Percentiles rank a stretch among this genome's conserved stretches.
phyloP scores from a whole-genome alignment of 2,113 vertebrate genomes.

The Zapus hudsonius region DNA sequence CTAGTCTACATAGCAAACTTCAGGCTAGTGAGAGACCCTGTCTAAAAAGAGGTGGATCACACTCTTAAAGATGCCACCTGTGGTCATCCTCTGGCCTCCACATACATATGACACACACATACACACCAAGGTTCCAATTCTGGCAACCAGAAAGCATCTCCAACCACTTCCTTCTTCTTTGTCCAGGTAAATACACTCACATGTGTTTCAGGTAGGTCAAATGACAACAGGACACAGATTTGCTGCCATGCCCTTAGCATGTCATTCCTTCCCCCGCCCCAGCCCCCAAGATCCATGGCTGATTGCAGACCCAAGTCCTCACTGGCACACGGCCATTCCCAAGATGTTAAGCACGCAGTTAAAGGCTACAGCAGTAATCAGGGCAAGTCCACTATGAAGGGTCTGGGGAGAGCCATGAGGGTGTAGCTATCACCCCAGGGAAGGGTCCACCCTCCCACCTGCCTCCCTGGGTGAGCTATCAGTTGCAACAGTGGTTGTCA shows the following conservation, averaged over 20 bases:
- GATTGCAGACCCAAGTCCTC: not conserved
- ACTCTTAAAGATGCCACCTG: not conserved
- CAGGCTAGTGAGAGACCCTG: not conserved
- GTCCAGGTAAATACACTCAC: not conserved
- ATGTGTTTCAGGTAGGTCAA: not conserved
- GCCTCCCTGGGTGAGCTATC: not conserved
- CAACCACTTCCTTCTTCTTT: not conserved
- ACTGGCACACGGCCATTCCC: not conserved
- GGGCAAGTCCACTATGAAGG: not conserved
- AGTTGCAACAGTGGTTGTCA: constrained; percentile 11
- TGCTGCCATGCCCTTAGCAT: not conserved
- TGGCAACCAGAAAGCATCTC: not conserved
- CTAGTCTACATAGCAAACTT: no score
- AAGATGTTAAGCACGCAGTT: not conserved
- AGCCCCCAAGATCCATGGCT: not conserved
- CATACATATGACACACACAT: no score
- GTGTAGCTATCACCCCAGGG: not conserved
- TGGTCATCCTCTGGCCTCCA: not conserved
- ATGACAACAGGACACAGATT: not conserved
- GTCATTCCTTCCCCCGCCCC: not conserved
- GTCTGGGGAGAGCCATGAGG: not conserved
- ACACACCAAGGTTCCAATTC: no score
- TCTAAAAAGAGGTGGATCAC: not conserved
- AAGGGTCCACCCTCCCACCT: not conserved
- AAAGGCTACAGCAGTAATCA: not conserved